phyloP scores from a whole-genome alignment of 2,113 vertebrate genomes.

The Rhegmatorhina hoffmannsi region DNA sequence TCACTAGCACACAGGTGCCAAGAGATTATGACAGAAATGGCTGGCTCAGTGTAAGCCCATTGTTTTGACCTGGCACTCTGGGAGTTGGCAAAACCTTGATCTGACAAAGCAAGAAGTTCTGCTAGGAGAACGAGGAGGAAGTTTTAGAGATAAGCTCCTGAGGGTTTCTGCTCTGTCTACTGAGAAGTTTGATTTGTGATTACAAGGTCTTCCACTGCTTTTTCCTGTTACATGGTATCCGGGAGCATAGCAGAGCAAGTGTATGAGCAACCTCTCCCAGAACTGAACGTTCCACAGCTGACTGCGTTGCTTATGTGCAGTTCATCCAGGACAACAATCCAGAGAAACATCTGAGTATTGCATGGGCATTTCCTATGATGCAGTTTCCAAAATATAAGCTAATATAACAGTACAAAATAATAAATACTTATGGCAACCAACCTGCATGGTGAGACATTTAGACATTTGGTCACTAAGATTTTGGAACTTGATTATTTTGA shows the following conservation, averaged over 20 bases:
- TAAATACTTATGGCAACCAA: not conserved
- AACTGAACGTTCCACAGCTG: not conserved
- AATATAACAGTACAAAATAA: not conserved
- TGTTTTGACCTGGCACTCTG: not conserved
- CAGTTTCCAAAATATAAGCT: not conserved
- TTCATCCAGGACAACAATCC: not conserved
- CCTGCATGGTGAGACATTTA: accelerated
- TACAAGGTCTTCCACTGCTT: not conserved
- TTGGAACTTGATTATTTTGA: not conserved
- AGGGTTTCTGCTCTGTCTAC: not conserved
- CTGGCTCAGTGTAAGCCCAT: not conserved
- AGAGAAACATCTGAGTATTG: not conserved
- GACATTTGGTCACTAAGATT: not conserved
- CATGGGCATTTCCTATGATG: not conserved
- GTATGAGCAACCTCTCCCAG: not conserved
- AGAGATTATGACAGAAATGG: not conserved
- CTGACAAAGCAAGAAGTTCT: not conserved
- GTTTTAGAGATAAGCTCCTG: not conserved
- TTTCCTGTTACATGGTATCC: not conserved
- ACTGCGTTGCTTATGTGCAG: not conserved
- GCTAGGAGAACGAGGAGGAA: not conserved
- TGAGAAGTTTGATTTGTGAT: not conserved
- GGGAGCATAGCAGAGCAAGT: not conserved
- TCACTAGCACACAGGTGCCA: not conserved
- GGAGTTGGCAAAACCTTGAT: not conserved